Evolutionary conservation across 2,113 vertebrate genomes (phyloP).

Genomic region (Lophochroa leadbeateri): DNA sequence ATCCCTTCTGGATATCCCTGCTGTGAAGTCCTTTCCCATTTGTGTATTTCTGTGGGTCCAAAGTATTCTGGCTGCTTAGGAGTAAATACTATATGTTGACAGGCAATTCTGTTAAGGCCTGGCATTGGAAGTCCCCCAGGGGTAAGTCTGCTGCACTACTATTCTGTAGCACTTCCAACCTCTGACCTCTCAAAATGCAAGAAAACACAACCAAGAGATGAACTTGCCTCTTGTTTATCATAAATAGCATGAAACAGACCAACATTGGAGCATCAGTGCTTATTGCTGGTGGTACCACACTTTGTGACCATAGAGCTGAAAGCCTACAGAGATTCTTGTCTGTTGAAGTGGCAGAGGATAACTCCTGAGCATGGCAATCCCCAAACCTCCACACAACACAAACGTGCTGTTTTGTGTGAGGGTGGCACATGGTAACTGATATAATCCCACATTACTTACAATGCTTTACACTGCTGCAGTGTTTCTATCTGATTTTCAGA

Average conservation of each 20-base stretch:
- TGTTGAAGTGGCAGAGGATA: neutral
- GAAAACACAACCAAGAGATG: neutral
- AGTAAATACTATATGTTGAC: neutral
- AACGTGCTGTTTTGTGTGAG: rapidly evolving
- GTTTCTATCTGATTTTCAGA: neutral
- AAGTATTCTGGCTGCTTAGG: neutral
- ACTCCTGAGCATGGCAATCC: rapidly evolving
- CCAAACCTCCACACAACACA: neutral
- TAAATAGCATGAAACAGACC: neutral
- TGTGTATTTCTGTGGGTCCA: neutral
- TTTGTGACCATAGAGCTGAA: neutral
- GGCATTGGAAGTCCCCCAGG: neutral
- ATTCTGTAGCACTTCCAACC: neutral
- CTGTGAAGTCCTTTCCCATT: neutral
- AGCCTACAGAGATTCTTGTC: neutral
- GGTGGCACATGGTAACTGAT: neutral
- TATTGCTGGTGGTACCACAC: neutral
- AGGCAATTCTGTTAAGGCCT: neutral
- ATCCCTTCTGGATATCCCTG: neutral
- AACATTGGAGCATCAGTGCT: neutral
- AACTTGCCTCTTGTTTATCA: neutral
- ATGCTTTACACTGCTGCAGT: neutral
- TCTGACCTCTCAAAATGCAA: neutral
- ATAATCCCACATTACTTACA: neutral
- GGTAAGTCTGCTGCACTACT: neutral